Conservation (phyloP, 1,140 invertebrate genomes). For the Dendrolimus punctatus region DNA sequence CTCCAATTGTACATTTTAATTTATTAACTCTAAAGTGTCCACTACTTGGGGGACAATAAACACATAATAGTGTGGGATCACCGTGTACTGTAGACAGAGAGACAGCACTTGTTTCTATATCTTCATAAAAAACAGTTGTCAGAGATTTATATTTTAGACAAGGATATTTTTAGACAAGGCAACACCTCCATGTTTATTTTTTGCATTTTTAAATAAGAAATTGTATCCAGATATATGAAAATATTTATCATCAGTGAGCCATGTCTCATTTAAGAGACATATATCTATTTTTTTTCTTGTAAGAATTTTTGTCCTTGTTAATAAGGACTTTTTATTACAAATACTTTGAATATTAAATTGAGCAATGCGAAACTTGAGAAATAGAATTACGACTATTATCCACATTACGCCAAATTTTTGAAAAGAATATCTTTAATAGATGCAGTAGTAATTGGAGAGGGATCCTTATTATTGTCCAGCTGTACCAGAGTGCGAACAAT, state of each 20-base stretch:
- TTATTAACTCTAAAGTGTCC: no score
- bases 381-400: neutral
- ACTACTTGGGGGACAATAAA: no score
- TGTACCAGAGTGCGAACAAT: constrained; percentile 1
- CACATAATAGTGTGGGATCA: no score
- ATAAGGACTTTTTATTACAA: constrained; percentile 1
- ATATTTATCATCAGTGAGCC: neutral
- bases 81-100: constrained; percentile 1
- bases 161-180: neutral
- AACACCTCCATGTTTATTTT: constrained; percentile 1
- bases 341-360: constrained; percentile 2
- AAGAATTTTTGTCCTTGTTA: neutral
- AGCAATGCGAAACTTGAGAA: neutral
- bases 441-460: constrained; percentile 1
- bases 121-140: neutral
- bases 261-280: constrained; percentile 2
- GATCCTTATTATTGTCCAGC: neutral
- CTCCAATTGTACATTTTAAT: no score
- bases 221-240: neutral
- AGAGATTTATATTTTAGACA: constrained; percentile 1
- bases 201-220: neutral
- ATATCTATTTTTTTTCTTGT: neutral
- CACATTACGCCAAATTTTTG: neutral
- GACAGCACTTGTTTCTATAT: constrained; percentile 1
- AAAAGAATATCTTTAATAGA: neutral